Evolutionary conservation across 2,797 vertebrate genomes (phyloP).

Genomic region (Monodelphis domestica): DNA sequence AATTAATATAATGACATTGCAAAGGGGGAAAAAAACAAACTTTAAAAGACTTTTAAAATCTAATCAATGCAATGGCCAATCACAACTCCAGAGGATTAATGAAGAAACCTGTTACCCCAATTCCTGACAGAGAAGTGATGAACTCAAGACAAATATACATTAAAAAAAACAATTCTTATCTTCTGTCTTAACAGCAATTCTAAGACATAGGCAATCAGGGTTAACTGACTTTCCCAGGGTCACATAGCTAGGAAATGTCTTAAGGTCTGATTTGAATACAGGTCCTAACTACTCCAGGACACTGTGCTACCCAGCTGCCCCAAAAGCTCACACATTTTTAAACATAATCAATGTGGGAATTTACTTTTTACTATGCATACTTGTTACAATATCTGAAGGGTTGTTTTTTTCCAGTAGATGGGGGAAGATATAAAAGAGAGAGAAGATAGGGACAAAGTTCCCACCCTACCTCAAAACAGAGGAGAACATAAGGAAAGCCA

Average conservation of each 20-base stretch:
- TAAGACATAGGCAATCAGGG: too few species aligned
- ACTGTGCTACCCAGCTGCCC: too few species aligned
- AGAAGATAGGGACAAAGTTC: neutral
- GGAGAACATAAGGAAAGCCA: neutral
- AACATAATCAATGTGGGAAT: neutral
- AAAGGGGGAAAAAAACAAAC: neutral
- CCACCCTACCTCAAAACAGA: neutral
- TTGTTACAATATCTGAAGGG: neutral
- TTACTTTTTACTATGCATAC: neutral
- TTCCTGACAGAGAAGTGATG: neutral
- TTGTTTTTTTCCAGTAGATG: neutral
- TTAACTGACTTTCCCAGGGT: too few species aligned
- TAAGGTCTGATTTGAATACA: too few species aligned
- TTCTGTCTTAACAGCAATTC: too few species aligned
- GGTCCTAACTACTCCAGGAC: too few species aligned
- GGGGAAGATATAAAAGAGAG: neutral
- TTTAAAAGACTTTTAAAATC: neutral
- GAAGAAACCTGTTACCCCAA: neutral
- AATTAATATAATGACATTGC: neutral
- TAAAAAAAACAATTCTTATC: too few species aligned
- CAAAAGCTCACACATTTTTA: neutral
- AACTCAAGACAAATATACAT: too few species aligned
- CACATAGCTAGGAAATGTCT: too few species aligned
- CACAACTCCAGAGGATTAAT: neutral
- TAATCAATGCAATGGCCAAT: neutral